Percentiles rank a stretch among this genome's conserved stretches.
Conservation (phyloP, 2,797 vertebrate species). For the Diplodus puntazzo region DNA sequence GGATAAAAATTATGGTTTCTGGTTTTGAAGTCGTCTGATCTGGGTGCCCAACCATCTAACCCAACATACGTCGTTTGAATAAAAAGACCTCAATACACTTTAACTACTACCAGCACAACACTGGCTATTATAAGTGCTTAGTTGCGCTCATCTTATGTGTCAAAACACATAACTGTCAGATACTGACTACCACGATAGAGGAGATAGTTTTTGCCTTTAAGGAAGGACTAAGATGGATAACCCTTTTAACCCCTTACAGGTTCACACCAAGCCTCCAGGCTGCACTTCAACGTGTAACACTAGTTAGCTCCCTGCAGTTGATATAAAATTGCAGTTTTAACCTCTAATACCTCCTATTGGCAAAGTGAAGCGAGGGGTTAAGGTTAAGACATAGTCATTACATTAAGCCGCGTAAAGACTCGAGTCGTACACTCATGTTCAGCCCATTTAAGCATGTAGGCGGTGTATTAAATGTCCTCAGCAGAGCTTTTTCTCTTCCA, state of each 20-base stretch:
- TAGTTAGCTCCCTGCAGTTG: background rate
- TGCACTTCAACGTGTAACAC: slow-evolving; percentile 10
- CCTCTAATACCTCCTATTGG: slow-evolving; percentile 22
- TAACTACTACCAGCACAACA: background rate
- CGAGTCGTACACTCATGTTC: slow-evolving; percentile 32
- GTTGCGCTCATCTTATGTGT: slow-evolving; percentile 18
- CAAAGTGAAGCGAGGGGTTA: slow-evolving; percentile 26
- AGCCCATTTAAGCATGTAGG: slow-evolving; percentile 65
- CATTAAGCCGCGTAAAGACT: slow-evolving; percentile 49
- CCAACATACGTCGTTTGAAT: background rate
- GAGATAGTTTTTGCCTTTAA: slow-evolving; percentile 35
- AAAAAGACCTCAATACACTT: background rate
- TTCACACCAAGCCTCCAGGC: slow-evolving; percentile 41
- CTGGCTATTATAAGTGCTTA: background rate
- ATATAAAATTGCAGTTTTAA: slow-evolving; percentile 32
- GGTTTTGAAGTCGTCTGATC: background rate
- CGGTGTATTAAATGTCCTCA: slow-evolving; percentile 62
- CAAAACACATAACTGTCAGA: slow-evolving; percentile 23
- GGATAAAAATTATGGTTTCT: background rate
- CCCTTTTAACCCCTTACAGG: slow-evolving; percentile 48
- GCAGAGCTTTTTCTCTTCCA: slow-evolving; percentile 45
- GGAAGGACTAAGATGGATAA: slow-evolving; percentile 25
- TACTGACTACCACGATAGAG: background rate
- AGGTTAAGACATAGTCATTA: slow-evolving; percentile 63
- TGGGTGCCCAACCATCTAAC: background rate